Conservation (phyloP, 2,888 invertebrate species). For the Calephelis perditalis region DNA sequence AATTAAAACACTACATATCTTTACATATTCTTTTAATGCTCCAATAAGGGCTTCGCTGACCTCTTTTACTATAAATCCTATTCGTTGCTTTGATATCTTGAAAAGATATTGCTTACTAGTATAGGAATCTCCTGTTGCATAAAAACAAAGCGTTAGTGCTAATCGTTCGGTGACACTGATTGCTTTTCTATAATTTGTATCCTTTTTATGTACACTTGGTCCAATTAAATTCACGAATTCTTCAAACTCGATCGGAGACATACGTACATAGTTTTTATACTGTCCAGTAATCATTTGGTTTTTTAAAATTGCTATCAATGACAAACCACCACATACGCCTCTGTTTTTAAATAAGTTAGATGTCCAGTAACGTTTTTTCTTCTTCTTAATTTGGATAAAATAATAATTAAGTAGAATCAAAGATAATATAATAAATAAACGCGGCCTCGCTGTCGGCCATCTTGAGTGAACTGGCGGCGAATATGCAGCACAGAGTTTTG, state of each 20-base stretch:
- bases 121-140: slow-evolving; percentile 24
- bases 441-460: slow-evolving; percentile 20
- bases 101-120: slow-evolving; percentile 29
- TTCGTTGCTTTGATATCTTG: slow-evolving; percentile 27
- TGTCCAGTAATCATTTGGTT: slow-evolving; percentile 27
- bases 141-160: slow-evolving; percentile 23
- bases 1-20: slow-evolving; percentile 24
- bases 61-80: slow-evolving; percentile 27
- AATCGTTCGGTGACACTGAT: slow-evolving; percentile 28
- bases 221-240: slow-evolving; percentile 30
- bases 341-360: slow-evolving; percentile 30
- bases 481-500: slow-evolving; percentile 21
- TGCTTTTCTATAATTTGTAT: slow-evolving; percentile 29
- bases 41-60: slow-evolving; percentile 28
- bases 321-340: slow-evolving; percentile 26
- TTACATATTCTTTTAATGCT: slow-evolving; percentile 27
- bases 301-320: slow-evolving; percentile 23
- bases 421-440: slow-evolving; percentile 19
- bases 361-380: slow-evolving; percentile 31
- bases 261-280: slow-evolving; percentile 31
- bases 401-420: slow-evolving; percentile 30
- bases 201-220: slow-evolving; percentile 26
- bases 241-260: slow-evolving; percentile 30
- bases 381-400: slow-evolving; percentile 31
- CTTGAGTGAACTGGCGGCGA: slow-evolving; percentile 12